Evolutionary conservation across 1,140 invertebrate genomes (phyloP), one percentile per base, ranked within the genome.

Genomic region (Aphis gossypii): DNA sequence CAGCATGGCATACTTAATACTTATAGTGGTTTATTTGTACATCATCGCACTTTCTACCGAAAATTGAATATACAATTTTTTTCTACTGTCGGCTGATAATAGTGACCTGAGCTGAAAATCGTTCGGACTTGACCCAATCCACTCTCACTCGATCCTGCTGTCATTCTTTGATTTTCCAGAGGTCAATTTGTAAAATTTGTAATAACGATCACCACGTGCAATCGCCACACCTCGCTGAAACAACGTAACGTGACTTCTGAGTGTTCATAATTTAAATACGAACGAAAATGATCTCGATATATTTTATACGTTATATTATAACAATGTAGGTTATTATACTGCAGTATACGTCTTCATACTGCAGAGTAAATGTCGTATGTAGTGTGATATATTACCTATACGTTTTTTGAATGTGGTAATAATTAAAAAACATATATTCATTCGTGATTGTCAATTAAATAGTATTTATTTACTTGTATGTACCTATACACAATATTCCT

Each of bases 11-110:
- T 44, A 41, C 38, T 41, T 41, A 41, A 41, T 41, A 90, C 38
- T 44, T 90, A 68, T n/a, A 44, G n/a, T 30, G 38, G 38, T 44
- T 90, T 41, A 68, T 14, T 23, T 56, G 46, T 51, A 20, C 25
- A 44, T 23, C 38, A 25, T 30, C 23, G 38, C 54, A 44, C 89
- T 90, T 90, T 90, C 89, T 90, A 90, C 54, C 89, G 38, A 90
- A 90, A 90, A 90, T 68, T 68, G 89, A 90, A 90, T 68, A 68
- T 25, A 76, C 44, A 21, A 25, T 90, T 68, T 68, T 44, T 20
- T 44, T 90, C 38, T n/a, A 68, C 30, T 14, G 20, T 68, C 25
- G 51, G 30, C 6, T 90, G 30, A 41, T 41, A 60, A 89, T 38
- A 30, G n/a, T 68, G 38, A 90, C 89, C 54, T 30, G 89, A 90